Percentiles rank a stretch among this genome's conserved stretches.
Conservation (phyloP, 1,140 invertebrate genomes). For the Coptotermes formosanus region DNA sequence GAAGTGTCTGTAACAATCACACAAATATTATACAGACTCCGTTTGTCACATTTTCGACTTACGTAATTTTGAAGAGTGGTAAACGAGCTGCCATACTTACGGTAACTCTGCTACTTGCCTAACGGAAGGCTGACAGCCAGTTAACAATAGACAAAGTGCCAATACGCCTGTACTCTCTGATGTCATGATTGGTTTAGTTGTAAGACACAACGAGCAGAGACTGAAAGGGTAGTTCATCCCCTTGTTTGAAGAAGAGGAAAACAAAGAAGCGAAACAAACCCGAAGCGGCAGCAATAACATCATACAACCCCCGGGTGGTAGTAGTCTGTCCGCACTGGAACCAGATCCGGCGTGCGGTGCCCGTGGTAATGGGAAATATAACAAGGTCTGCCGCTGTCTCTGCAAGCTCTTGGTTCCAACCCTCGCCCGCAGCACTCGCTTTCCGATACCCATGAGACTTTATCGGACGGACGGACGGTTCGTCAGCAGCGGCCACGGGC, state of each 20-base stretch:
- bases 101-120: too few relatives aligned
- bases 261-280: conserved; percentile 2
- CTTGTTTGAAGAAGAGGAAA: conserved; percentile 18
- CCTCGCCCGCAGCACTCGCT: background rate
- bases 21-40: too few relatives aligned
- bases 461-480: conserved; percentile 7
- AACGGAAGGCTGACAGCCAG: background rate
- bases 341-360: background rate
- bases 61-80: too few relatives aligned
- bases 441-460: conserved; percentile 17
- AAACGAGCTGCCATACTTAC: too few relatives aligned
- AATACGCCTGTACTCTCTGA: background rate
- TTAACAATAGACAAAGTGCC: background rate
- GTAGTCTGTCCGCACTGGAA: background rate
- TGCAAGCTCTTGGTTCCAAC: background rate
- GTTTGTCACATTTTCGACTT: too few relatives aligned
- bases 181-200: conserved; percentile 16
- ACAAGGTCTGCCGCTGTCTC: background rate
- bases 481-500: background rate
- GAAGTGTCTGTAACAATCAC: too few relatives aligned
- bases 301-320: conserved; percentile 1
- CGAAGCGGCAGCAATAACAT: background rate
- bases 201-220: background rate
- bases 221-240: conserved; percentile 4
- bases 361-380: conserved; percentile 8